phyloP scores from a whole-genome alignment of 2,888 invertebrate genomes.

The Phyllotreta striolata region DNA sequence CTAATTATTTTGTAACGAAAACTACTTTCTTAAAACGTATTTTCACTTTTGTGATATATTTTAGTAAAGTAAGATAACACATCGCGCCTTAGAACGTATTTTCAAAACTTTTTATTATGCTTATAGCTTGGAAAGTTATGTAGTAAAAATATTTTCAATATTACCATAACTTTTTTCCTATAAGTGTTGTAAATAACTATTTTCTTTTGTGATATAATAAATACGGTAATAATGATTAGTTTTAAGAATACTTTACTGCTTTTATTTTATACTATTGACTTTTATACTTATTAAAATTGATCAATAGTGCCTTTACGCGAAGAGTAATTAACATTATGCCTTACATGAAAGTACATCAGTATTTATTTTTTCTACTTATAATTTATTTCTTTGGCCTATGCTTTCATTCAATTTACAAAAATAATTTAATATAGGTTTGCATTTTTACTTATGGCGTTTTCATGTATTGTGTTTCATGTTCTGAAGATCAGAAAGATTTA shows the following conservation, averaged over 20 bases:
- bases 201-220: constrained; percentile 23
- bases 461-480: no score
- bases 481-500: no score
- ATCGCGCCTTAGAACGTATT: constrained; percentile 12
- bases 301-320: no score
- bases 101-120: constrained; percentile 26
- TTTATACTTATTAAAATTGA: not conserved
- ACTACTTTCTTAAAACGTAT: constrained; percentile 12
- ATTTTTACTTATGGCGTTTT: no score
- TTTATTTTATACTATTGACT: not conserved
- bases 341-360: no score
- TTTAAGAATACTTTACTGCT: not conserved
- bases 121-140: constrained; percentile 8
- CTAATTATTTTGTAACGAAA: not conserved
- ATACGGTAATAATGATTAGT: constrained; percentile 5
- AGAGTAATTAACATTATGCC: no score
- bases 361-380: no score
- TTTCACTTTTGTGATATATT: constrained; percentile 13
- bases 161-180: constrained; percentile 8
- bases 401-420: no score
- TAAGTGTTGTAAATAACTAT: constrained; percentile 40
- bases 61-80: not conserved
- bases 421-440: no score
- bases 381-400: no score
- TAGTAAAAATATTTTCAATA: constrained; percentile 4